Base-by-base conservation (phyloP, 2,797 vertebrate species). In the Amblyopsis hoosieri region DNA sequence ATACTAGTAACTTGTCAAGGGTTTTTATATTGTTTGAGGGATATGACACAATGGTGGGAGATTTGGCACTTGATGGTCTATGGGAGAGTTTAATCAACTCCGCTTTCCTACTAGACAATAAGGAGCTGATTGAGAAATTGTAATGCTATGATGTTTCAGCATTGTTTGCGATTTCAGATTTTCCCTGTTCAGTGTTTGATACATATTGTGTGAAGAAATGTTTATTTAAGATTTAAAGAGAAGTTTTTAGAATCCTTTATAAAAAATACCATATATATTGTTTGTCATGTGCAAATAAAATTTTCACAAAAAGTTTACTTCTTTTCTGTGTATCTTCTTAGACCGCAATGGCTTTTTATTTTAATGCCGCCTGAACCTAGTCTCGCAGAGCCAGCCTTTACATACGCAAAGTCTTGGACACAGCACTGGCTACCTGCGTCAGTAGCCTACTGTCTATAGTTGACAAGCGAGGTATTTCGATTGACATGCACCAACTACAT, bases 261-360 rank as follows among this genome's bases (percentile, higher is more conserved):
- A 66, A 74, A 71, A 68, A 85, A 73, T 68, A 63, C 62, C 46
- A 69, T 85, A 31, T 45, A 71, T n/a, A 48, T 85, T 87, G 67
- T 75, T 69, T 69, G 76, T 81, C 57, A 77, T 78, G 80, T 69
- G 74, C 81, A 90, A 90, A 78, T 83, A 91, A 89, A 52, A 72
- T 13, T 13, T 69, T 47, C 46, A 37, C 23, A 29, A 29, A 29
- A 45, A 63, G 53, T 88, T 71, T 23, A 69, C 60, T 13, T 37
- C 61, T 31, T 19, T 14, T 58, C 14, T 4, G 3, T 12, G 11
- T 31, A 31, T 54, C 31, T 12, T 9, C 12, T 37, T 14, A 33
- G n/a, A 48, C 1, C 12, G 12, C 29, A 37, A 13, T 55, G 31
- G 33, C 31, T 5, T 2, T 55, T n/a, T 29, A 29, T 29, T 29